Conservation (phyloP, 2,797 vertebrate genomes). For the Helostoma temminkii region DNA sequence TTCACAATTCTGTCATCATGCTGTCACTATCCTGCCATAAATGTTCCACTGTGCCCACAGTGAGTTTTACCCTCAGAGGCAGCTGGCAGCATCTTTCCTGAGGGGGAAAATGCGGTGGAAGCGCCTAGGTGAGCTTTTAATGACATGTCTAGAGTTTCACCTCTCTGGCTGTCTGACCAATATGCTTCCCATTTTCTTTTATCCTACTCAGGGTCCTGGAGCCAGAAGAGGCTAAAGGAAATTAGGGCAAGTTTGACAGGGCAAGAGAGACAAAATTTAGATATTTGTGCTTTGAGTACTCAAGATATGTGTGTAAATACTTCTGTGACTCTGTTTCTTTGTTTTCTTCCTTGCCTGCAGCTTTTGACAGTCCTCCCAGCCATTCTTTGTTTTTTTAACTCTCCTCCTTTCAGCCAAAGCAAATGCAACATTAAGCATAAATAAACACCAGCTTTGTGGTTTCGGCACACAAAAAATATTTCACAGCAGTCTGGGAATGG, state of each 20-base stretch:
- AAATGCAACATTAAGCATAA: conserved; percentile 39
- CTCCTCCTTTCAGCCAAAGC: conserved; percentile 35
- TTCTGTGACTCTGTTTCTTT: not conserved
- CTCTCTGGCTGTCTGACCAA: conserved; percentile 24
- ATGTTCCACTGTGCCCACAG: conserved; percentile 10
- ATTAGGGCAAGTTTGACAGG: conserved; percentile 2
- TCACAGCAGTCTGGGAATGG: conserved; percentile 32
- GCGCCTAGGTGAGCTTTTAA: conserved; percentile 15
- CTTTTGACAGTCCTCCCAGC: conserved; percentile 13
- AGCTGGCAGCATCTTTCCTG: not conserved
- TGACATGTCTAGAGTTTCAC: conserved; percentile 28
- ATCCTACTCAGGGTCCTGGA: conserved; percentile 9
- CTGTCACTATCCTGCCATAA: conserved; percentile 31
- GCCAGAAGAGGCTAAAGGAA: conserved; percentile 1
- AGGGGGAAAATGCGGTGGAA: conserved; percentile 6
- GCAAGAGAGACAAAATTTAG: not conserved
- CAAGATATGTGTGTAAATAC: conserved; percentile 2
- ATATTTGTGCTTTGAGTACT: not conserved
- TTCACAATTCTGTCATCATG: conserved; percentile 38
- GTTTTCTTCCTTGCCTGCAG: conserved; percentile 22
- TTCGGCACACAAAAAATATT: conserved; percentile 24
- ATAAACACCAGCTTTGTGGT: conserved; percentile 42
- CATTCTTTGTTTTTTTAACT: conserved; percentile 34
- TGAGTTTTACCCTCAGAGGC: conserved; percentile 7
- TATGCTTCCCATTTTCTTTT: conserved; percentile 9